Conservation (phyloP, 2,113 vertebrate species). For the Cebidichthys violaceus region DNA sequence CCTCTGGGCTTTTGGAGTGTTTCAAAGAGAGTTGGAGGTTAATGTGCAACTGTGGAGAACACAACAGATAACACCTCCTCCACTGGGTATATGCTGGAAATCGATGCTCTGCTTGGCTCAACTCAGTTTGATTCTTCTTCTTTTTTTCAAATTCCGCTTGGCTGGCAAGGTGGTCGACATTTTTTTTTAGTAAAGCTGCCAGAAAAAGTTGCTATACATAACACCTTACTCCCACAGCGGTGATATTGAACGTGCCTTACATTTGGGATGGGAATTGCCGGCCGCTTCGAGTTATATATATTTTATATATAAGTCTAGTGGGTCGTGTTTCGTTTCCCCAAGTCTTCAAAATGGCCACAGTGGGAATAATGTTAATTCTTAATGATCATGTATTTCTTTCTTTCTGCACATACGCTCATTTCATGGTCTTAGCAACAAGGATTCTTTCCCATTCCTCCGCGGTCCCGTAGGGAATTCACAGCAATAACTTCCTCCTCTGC, state of each 20-base stretch:
- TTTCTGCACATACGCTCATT: slow-evolving; percentile 33
- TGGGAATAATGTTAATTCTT: slow-evolving; percentile 60
- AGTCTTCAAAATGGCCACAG: slow-evolving; percentile 42
- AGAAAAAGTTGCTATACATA: slow-evolving; percentile 36
- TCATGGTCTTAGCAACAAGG: slow-evolving; percentile 37
- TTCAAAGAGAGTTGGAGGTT: slow-evolving; percentile 63
- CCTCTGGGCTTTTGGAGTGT: slow-evolving; percentile 47
- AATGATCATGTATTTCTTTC: slow-evolving; percentile 44
- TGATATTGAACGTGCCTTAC: slow-evolving; percentile 21
- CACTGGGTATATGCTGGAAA: slow-evolving; percentile 50
- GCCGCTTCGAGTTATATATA: slow-evolving; percentile 48
- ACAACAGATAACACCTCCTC: slow-evolving; percentile 60
- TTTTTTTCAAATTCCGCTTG: slow-evolving; percentile 9
- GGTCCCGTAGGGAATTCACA: slow-evolving; percentile 52
- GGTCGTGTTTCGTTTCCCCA: slow-evolving; percentile 27
- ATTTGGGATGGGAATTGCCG: slow-evolving; percentile 25
- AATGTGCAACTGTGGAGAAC: slow-evolving; percentile 64
- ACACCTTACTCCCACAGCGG: slow-evolving; percentile 22
- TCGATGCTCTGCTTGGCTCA: slow-evolving; percentile 53
- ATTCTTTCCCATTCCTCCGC: slow-evolving; percentile 21
- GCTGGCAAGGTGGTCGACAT: slow-evolving; percentile 37
- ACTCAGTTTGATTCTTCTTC: slow-evolving; percentile 25
- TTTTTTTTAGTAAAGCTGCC: slow-evolving; percentile 1
- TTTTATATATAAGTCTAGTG: slow-evolving; percentile 29
- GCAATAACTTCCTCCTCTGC: slow-evolving; percentile 57